A percentile compares a stretch with the other conserved stretches of the same genome.
Conservation (phyloP, 2,888 invertebrate genomes). For the Dermolepida albohirtum region DNA sequence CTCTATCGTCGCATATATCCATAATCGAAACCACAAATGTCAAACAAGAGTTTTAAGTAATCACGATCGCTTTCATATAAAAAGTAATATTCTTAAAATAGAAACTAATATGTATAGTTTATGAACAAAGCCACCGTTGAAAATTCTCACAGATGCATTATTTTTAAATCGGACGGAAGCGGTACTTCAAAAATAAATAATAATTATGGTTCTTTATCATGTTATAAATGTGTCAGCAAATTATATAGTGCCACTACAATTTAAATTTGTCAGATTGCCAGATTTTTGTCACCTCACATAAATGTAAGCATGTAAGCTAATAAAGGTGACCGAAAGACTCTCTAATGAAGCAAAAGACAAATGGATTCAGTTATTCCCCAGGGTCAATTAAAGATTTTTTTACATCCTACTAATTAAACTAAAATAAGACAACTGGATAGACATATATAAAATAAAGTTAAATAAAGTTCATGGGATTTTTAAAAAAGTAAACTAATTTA, state of each 20-base stretch:
- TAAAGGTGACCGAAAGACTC: background rate
- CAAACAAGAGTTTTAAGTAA: too few relatives aligned
- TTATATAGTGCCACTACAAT: conserved; percentile 22
- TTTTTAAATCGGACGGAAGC: conserved; percentile 4
- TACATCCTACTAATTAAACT: background rate
- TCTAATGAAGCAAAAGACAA: conserved; percentile 2
- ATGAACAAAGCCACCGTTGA: too few relatives aligned
- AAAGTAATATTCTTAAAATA: too few relatives aligned
- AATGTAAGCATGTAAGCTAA: background rate
- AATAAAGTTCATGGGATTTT: too few relatives aligned
- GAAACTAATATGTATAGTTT: too few relatives aligned
- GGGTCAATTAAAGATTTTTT: background rate
- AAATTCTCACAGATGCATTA: background rate
- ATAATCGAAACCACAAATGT: too few relatives aligned
- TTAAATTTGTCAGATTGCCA: conserved; percentile 34
- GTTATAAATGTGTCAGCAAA: conserved; percentile 28
- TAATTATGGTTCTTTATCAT: conserved; percentile 20
- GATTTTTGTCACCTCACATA: conserved; percentile 17
- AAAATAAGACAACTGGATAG: too few relatives aligned
- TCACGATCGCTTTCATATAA: too few relatives aligned
- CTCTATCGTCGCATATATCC: too few relatives aligned
- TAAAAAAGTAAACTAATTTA: background rate
- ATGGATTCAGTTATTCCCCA: background rate
- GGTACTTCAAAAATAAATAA: conserved; percentile 8
- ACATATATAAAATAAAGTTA: too few relatives aligned